Conservation (phyloP, 2,888 invertebrate species). For the Oasisia sp. region DNA sequence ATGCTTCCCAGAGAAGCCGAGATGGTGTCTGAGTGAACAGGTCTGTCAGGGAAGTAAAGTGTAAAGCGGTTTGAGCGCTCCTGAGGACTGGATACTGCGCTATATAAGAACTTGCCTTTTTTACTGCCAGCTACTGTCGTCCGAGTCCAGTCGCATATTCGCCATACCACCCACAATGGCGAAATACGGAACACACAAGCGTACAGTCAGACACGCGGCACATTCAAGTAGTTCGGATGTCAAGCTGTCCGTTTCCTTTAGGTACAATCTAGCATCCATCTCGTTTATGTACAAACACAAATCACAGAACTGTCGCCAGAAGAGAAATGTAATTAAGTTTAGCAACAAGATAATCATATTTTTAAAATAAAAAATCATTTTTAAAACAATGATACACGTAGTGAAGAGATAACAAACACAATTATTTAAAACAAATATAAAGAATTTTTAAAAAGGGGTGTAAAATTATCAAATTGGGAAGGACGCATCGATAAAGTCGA, state of each 20-base stretch:
- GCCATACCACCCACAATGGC: conserved; percentile 89
- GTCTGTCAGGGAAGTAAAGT: too few relatives aligned
- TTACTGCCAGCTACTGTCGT: conserved; percentile 58
- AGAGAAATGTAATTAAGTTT: background rate
- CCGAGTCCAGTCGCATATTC: conserved; percentile 76
- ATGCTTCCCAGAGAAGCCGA: too few relatives aligned
- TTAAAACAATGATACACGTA: too few relatives aligned
- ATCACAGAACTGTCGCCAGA: background rate
- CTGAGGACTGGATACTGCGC: too few relatives aligned
- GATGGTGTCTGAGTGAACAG: too few relatives aligned
- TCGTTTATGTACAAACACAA: background rate
- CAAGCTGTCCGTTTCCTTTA: too few relatives aligned
- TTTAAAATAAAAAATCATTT: background rate
- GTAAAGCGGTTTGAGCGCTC: too few relatives aligned
- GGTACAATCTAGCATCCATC: background rate
- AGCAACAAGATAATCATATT: background rate
- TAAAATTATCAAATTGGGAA: too few relatives aligned
- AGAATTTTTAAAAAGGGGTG: background rate
- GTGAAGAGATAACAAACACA: too few relatives aligned
- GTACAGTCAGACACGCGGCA: background rate
- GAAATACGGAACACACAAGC: conserved; percentile 73
- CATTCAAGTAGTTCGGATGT: background rate
- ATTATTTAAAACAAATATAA: background rate
- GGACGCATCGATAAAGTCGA: too few relatives aligned
- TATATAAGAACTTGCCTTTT: too few relatives aligned